phyloP scores from a whole-genome alignment of 1,140 invertebrate genomes.

The Pemphigus obesinymphae region DNA sequence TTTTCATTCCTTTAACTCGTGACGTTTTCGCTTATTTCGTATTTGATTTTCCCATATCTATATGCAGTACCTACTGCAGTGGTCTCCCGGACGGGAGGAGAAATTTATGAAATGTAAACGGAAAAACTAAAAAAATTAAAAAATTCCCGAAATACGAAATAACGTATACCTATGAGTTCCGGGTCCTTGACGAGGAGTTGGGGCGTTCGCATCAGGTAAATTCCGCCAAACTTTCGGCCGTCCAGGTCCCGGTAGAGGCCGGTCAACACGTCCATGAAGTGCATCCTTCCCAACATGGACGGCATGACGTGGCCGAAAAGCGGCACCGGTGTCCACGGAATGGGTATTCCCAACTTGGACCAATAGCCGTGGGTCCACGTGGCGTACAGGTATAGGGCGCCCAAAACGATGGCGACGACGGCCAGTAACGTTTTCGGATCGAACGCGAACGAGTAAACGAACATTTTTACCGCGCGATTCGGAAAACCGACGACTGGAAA shows the following conservation, averaged over 20 bases:
- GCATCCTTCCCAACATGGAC: background rate
- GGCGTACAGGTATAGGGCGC: background rate
- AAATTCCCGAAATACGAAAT: no score
- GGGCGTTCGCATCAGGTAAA: conserved; percentile 44
- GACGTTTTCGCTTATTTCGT: no score
- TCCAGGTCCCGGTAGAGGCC: conserved; percentile 46
- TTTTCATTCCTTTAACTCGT: no score
- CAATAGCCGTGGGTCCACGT: background rate
- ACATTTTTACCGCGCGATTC: no score
- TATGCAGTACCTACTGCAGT: no score
- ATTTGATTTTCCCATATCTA: no score
- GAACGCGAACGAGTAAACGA: background rate
- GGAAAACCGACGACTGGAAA: no score
- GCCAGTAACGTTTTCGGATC: background rate
- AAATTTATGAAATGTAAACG: no score
- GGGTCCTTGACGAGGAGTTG: conserved; percentile 50
- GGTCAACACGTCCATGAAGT: background rate
- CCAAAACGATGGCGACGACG: background rate
- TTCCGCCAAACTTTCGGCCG: conserved; percentile 42
- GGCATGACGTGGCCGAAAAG: background rate
- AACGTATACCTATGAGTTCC: conserved; percentile 46
- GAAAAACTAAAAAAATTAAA: no score
- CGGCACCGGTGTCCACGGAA: background rate
- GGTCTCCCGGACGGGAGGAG: no score
- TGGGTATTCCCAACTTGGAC: background rate